Evolutionary conservation across 2,113 vertebrate genomes (phyloP), one percentile per base, ranked within the genome.

Genomic region (Gymnogyps californianus): DNA sequence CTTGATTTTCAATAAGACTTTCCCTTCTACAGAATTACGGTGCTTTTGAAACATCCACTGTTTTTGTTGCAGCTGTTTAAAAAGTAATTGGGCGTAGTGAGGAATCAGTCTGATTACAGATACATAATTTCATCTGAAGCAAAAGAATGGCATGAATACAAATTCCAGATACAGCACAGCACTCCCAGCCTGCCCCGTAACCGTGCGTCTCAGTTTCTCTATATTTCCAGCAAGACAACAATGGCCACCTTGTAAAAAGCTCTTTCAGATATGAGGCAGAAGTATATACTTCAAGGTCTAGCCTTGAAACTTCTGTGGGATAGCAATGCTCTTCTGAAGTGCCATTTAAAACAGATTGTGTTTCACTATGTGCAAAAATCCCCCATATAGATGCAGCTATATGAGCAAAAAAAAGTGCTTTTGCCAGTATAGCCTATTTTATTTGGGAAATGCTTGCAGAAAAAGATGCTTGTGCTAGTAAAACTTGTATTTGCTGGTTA

Each of bases 341-440:
- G 95, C 74, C 83, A 69, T 89, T 95, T 97, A 83, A 95, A 95
- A 95, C 93, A 95, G 95, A 96, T 97, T 96, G 94, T 3, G 0
- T 89, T 96, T 70, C 91, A 91, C 91, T 92, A 91, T 9, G 38
- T 91, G 94, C 91, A 97, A 95, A 96, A 97, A 89, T 65, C 87
- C 83, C 61, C 91, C 47, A 4, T 83, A 67, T 69, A 96, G 89
- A 94, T 69, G 74, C 66, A 96, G 93, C 87, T 91, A 77, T 95
- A 93, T 38, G 81, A 96, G 84, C 72, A 90, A 95, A 88, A 94
- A 94, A 91, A 94, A 76, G 83, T 84, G 93, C 62, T 95, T 96
- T 96, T 88, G 81, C 81, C 78, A 96, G 81, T 94, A 66, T 62
- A 96, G 89, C 84, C 87, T 96, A 96, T 96, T 97, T 96, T 89